These are phyloP conservation scores for Rhabdomys pumilio DNA, from an alignment of 2,797 vertebrate species.

Conservation along the genomic window DNA sequence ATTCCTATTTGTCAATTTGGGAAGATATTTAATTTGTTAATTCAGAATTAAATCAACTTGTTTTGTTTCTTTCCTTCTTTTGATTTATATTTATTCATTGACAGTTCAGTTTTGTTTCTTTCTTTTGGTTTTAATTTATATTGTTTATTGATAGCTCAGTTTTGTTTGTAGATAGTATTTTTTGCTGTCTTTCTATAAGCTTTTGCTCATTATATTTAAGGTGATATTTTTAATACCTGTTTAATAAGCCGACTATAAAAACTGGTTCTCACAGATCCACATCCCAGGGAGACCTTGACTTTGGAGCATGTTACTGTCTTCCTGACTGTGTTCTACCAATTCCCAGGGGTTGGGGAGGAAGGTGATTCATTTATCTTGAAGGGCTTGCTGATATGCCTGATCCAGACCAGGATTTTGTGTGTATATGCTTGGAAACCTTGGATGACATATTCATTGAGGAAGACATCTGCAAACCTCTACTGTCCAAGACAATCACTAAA, in stretches of 20 bases:
- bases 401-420: not conserved
- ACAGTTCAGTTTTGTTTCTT: not conserved
- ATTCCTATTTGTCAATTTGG: not conserved
- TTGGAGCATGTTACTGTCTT: not conserved
- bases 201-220: not conserved
- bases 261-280: not conserved
- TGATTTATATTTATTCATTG: not conserved
- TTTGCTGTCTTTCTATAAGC: not conserved
- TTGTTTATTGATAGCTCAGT: not conserved
- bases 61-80: not conserved
- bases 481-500: not conserved
- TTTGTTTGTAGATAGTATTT: not conserved
- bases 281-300: not conserved
- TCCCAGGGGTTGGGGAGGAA: not conserved
- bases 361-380: not conserved
- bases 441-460: not conserved
- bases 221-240: not conserved
- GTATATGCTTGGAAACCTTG: not conserved
- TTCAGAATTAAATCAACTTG: not conserved
- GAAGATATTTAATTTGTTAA: not conserved
- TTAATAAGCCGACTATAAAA: not conserved
- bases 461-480: not conserved
- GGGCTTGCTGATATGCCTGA: not conserved
- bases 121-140: not conserved
- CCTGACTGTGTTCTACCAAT: not conserved